Evolutionary conservation across 2,113 vertebrate genomes (phyloP).

Genomic region (Isurus oxyrinchus): DNA sequence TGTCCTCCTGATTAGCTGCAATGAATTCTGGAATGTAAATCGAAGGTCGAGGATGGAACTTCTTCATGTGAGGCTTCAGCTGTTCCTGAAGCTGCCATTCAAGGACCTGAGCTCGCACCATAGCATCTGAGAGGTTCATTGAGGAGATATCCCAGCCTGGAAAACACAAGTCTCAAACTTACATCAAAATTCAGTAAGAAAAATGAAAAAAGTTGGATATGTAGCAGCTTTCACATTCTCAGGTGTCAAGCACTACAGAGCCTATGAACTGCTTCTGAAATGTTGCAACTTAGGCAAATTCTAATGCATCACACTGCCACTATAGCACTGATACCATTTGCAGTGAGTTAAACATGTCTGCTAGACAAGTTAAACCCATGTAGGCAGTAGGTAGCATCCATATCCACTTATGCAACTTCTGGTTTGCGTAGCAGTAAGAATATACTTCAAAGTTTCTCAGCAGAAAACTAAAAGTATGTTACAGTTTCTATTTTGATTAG

Average conservation of each 20-base stretch:
- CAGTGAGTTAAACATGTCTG: background rate
- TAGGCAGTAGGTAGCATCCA: background rate
- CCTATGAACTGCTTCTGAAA: background rate
- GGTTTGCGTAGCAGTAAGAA: background rate
- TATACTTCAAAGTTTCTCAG: background rate
- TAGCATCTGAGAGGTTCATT: conserved; percentile 77
- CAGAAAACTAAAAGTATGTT: background rate
- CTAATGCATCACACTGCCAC: background rate
- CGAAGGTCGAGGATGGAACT: conserved; percentile 74
- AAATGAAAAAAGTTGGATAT: background rate
- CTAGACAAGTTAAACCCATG: background rate
- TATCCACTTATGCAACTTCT: background rate
- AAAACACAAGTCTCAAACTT: background rate
- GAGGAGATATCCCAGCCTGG: conserved; percentile 94
- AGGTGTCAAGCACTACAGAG: background rate
- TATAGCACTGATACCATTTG: background rate
- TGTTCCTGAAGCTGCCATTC: conserved; percentile 87
- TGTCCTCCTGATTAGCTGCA: conserved; percentile 79
- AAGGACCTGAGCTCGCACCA: conserved; percentile 77
- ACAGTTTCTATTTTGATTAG: background rate
- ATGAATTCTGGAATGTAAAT: conserved; percentile 88
- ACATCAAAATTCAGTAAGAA: background rate
- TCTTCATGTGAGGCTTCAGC: conserved; percentile 73
- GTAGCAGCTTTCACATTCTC: background rate
- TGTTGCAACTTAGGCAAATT: background rate